A percentile compares a stretch with the other conserved stretches of the same genome.
phyloP scores from a whole-genome alignment of 2,888 invertebrate genomes.

The Nipponacmea schrenckii region DNA sequence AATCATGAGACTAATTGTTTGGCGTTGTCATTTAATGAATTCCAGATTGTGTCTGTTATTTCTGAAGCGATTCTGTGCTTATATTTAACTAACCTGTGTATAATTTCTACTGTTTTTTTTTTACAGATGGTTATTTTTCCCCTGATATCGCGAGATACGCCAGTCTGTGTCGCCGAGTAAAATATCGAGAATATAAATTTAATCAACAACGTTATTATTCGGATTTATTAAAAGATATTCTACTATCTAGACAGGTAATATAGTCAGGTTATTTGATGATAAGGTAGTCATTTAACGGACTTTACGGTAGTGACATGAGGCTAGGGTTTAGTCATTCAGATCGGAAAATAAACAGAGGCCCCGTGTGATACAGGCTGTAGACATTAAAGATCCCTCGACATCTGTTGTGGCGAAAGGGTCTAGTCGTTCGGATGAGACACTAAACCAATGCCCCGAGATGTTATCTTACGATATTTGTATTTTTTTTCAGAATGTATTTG shows the following conservation, averaged over 20 bases:
- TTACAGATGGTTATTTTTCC: slow-evolving; percentile 77
- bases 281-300: slow-evolving; percentile 77
- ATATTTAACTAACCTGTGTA: not conserved
- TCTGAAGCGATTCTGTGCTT: no score
- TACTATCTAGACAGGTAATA: slow-evolving; percentile 78
- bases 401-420: no score
- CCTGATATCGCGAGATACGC: slow-evolving; percentile 87
- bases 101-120: slow-evolving; percentile 12
- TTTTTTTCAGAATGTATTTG: slow-evolving; percentile 68
- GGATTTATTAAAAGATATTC: slow-evolving; percentile 78
- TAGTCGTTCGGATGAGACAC: no score
- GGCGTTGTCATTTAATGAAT: no score
- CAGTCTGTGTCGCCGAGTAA: slow-evolving; percentile 80
- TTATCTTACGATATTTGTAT: no score
- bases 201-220: slow-evolving; percentile 73
- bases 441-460: no score
- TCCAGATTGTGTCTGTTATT: no score
- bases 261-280: slow-evolving; percentile 70
- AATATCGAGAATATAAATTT: slow-evolving; percentile 76
- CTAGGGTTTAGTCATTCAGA: no score
- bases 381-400: no score
- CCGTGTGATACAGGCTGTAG: no score
- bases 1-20: no score
- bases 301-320: no score
- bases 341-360: not conserved